Evolutionary conservation across 2,797 vertebrate genomes (phyloP).

Genomic region (Toxotes lorentzi): DNA sequence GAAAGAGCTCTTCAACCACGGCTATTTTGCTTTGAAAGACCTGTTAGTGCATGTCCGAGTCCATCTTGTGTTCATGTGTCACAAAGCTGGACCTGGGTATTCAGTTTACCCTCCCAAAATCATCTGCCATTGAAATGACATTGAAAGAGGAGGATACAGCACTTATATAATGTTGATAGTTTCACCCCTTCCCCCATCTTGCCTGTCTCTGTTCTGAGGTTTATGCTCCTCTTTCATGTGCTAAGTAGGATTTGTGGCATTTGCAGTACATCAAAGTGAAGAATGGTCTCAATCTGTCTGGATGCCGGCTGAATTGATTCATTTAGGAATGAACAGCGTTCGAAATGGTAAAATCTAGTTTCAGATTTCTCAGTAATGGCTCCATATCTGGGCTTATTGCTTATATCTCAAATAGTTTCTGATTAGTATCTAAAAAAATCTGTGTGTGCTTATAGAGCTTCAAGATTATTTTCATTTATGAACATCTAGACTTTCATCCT

Average conservation of each 20-base stretch:
- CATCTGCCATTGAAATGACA: conserved; percentile 67
- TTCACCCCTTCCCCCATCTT: conserved; percentile 60
- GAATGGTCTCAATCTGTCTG: conserved; percentile 68
- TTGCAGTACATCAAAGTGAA: conserved; percentile 78
- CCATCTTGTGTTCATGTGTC: conserved; percentile 38
- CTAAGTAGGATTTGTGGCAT: conserved; percentile 85
- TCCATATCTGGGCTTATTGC: conserved; percentile 25
- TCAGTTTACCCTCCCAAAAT: conserved; percentile 40
- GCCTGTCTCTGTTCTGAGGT: conserved; percentile 62
- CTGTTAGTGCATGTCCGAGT: conserved; percentile 44
- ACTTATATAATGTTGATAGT: conserved; percentile 80
- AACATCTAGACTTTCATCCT: conserved; percentile 26
- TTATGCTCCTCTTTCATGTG: conserved; percentile 85
- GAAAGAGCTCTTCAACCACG: conserved; percentile 81
- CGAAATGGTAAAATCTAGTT: conserved; percentile 18
- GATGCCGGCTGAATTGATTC: conserved; percentile 56
- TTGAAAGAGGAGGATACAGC: conserved; percentile 64
- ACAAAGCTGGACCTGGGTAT: not conserved
- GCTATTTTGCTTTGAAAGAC: conserved; percentile 61
- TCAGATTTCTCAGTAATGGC: conserved; percentile 20
- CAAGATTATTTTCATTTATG: conserved; percentile 7
- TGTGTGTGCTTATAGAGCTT: not conserved
- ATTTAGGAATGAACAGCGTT: conserved; percentile 48
- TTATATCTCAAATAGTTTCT: conserved; percentile 10
- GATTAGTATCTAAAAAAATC: conserved; percentile 20